These are phyloP conservation scores for Ceyx cyanopectus DNA, from an alignment of 2,113 vertebrate genomes.

Conservation along the genomic window DNA sequence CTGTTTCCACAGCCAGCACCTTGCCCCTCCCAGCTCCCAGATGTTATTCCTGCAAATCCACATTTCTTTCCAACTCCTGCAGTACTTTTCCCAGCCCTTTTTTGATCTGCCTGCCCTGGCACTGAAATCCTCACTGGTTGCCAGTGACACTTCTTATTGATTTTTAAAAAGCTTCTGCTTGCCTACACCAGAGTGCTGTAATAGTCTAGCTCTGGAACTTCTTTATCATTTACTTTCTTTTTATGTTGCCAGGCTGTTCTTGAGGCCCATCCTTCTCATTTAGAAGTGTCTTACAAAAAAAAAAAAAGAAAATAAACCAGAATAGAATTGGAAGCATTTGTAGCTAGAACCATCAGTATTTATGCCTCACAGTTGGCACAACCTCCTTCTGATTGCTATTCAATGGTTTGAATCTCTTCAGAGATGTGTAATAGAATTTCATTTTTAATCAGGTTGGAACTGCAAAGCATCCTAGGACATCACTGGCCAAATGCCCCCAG, in stretches of 20 bases:
- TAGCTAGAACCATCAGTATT: neutral
- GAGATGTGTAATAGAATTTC: neutral
- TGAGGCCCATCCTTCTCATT: slow-evolving; percentile 4
- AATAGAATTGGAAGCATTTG: neutral
- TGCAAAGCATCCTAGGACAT: neutral
- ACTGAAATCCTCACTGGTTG: neutral
- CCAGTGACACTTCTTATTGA: slow-evolving; percentile 32
- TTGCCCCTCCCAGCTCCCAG: neutral
- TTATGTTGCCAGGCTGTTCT: neutral
- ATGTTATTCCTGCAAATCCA: neutral
- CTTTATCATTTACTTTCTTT: neutral
- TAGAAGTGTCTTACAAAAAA: neutral
- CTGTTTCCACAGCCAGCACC: neutral
- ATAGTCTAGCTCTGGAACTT: neutral
- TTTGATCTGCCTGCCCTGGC: neutral
- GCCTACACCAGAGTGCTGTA: neutral
- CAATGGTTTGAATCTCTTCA: neutral
- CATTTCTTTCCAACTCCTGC: neutral
- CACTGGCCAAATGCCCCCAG: neutral
- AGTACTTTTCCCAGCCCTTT: neutral
- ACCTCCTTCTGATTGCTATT: neutral
- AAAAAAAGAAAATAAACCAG: neutral
- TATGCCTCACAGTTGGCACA: neutral
- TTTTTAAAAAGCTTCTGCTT: slow-evolving; percentile 55
- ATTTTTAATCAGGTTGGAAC: slow-evolving; percentile 8